Base-by-base conservation (phyloP, 2,888 invertebrate species). In the Agelastica alni region DNA sequence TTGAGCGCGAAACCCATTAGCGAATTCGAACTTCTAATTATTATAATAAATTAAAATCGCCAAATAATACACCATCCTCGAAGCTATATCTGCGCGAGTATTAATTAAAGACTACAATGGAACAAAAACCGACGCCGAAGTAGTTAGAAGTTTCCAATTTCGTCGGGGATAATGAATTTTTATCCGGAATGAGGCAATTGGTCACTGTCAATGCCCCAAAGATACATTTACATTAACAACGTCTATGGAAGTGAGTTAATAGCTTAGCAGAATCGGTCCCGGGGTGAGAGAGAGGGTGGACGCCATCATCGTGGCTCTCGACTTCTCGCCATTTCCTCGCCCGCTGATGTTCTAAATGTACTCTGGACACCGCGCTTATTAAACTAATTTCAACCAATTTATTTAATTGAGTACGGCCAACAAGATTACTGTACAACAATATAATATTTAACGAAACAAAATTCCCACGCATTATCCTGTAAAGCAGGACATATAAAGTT, bases 131-230 rank as follows among this genome's bases (percentile, higher is more conserved):
- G 52, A 51, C 51, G 59, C 31, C 61, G 64, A 65, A 68, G 69
- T 69, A 69, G 70, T 66, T 68, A 65, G 68, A 67, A 70, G 71
- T 69, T 70, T 71, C 71, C 71, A 72, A 71, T 71, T 71, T 70
- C 68, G 70, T 57, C 62, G 66, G n/a, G 69, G 67, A 69, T 71
- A 71, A 72, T 71, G 70, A 71, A 71, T 71, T 72, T 72, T 72
- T 71, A 63, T 63, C 64, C 61, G 59, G 66, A 71, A 71, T 69
- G 69, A 68, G 69, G 67, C 71, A 71, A 72, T 72, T 71, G 70
- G 69, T 70, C 70, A 73, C 70, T 72, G 72, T 72, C 72, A 73
- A 71, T 72, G 69, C 70, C 70, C 72, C 64, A 70, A 73, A 73
- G 72, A 72, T 71, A 71, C 72, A 72, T 71, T 72, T 69, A 68